Evolutionary conservation across 2,888 invertebrate species (phyloP), one percentile per base, ranked within the genome.

Genomic region (Lycia hirtaria): DNA sequence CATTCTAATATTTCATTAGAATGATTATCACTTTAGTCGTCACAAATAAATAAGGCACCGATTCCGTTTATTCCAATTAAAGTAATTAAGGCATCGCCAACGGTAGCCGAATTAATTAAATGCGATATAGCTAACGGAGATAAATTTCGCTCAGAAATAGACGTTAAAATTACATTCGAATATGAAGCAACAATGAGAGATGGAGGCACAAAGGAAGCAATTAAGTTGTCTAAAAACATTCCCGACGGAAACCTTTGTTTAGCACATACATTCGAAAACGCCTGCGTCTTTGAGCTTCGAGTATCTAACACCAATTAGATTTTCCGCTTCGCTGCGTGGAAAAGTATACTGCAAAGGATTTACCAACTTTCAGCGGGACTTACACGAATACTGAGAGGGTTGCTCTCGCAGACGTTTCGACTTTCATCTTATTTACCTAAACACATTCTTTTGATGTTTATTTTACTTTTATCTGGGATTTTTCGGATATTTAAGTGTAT

Each of bases 251-350:
- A 57, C 71, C 71, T 76, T 74, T 78, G 73, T 75, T 67, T 69
- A 66, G 60, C 68, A 68, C 65, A 65, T 59, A 67, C 60, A 60
- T 56, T 62, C 57, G 47, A 35, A 62, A 59, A 57, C 9, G 51
- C 41, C 63, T 73, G 65, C 73, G 72, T 76, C 76, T 78, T 73
- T 78, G 75, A 74, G 71, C 66, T 60, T 55, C 22, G 45, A 57
- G 60, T 62, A 71, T 68, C 75, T 71, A 73, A 67, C 69, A 71
- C 70, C 79, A 84, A 84, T 87, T 83, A 83, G 74, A 83, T 86
- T 85, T 85, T 83, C 78, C 71, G 71, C 83, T 80, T 68, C 71
- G 70, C 76, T 56, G 76, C 64, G 72, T 71, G 79, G 83, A 86
- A 87, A 81, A 86, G 81, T 70, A 72, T 70, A 67, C 71, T 71